These are phyloP conservation scores for Andricus quercusramuli DNA, from an alignment of 2,888 invertebrate species.

Conservation along the genomic window DNA sequence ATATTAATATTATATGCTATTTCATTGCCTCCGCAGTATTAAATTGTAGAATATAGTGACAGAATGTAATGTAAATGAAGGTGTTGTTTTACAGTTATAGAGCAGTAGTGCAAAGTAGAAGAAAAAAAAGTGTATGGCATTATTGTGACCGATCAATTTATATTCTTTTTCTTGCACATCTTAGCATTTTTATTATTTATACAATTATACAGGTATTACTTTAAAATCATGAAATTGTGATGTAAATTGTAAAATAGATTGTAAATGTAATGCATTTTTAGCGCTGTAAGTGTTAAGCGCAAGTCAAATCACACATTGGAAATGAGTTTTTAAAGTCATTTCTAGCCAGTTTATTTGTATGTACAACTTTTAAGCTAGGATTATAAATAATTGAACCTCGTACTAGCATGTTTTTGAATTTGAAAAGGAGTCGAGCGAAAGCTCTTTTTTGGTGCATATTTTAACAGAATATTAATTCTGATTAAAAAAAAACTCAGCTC, in stretches of 20 bases:
- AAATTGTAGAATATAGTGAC: neutral
- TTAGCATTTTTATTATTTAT: neutral
- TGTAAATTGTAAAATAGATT: conserved; percentile 1
- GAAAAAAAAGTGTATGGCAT: neutral
- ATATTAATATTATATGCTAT: neutral
- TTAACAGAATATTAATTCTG: neutral
- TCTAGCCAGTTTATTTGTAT: neutral
- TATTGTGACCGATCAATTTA: neutral
- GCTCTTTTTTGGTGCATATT: neutral
- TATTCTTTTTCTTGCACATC: neutral
- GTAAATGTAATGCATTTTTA: conserved; percentile 6
- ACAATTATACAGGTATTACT: neutral
- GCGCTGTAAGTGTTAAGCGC: neutral
- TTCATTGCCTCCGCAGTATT: conserved; percentile 2
- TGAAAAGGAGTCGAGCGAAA: neutral
- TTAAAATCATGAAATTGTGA: conserved; percentile 3
- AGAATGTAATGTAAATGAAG: neutral
- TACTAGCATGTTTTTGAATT: neutral
- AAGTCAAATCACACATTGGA: neutral
- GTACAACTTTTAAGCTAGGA: neutral
- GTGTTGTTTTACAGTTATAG: neutral
- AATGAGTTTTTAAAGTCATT: conserved; percentile 3
- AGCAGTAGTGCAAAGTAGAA: neutral
- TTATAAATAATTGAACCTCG: neutral
- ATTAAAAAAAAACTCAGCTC: neutral